phyloP scores from a whole-genome alignment of 2,888 invertebrate species.

The Harmothoe impar region DNA sequence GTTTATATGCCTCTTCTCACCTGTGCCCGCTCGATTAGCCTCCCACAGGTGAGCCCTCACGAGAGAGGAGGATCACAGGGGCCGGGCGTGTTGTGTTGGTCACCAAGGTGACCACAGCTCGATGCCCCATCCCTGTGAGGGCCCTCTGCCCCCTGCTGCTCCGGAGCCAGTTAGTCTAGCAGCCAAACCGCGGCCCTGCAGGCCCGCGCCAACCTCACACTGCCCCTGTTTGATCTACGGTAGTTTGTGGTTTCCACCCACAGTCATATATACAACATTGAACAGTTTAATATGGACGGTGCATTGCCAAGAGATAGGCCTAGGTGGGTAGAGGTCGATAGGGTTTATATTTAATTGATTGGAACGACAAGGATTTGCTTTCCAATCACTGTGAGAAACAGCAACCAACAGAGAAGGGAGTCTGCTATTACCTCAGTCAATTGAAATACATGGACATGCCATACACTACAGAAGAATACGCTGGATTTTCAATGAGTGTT shows the following conservation, averaged over 20 bases:
- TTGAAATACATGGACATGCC: too few species aligned
- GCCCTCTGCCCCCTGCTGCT: constrained; percentile 10
- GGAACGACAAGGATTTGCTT: too few species aligned
- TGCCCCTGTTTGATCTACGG: constrained; percentile 25
- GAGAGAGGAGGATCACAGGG: not conserved
- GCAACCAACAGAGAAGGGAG: too few species aligned
- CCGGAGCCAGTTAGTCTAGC: constrained; percentile 28
- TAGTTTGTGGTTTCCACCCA: not conserved
- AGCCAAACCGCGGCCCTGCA: not conserved
- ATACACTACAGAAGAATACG: too few species aligned
- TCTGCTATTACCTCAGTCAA: too few species aligned
- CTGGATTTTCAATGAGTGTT: too few species aligned
- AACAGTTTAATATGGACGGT: too few species aligned
- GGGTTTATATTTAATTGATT: too few species aligned
- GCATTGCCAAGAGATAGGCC: too few species aligned
- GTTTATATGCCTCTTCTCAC: not conserved
- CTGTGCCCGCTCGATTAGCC: not conserved
- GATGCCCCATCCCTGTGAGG: not conserved
- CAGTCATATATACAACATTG: too few species aligned
- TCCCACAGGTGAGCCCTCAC: not conserved
- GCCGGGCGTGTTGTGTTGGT: not conserved
- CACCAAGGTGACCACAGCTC: constrained; percentile 15
- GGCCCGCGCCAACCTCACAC: not conserved
- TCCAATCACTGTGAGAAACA: too few species aligned
- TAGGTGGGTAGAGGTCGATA: too few species aligned